Evolutionary conservation across 2,888 invertebrate species (phyloP), one percentile per base, ranked within the genome.

Genomic region (Dryadula phaetusa): DNA sequence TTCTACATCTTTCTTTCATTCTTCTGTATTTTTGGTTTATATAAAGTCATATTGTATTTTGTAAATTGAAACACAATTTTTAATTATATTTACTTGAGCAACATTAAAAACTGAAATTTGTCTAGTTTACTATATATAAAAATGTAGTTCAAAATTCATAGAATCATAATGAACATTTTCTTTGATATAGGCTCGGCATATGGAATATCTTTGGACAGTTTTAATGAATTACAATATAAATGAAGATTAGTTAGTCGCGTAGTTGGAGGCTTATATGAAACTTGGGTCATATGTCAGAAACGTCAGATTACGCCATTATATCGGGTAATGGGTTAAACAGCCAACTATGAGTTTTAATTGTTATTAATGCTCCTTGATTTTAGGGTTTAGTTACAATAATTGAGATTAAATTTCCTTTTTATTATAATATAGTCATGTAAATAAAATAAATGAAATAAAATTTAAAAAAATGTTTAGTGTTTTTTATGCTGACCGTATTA

Each of bases 261-360:
- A 40, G 52, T 64, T 60, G 3, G 62, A 62, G 42, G 58, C 37
- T 46, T 64, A 53, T 54, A 32, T 47, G 5, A 47, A 68, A 68
- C 64, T 64, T 64, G 18, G 40, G 61, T 64, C 37, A 47, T 68
- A 42, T 44, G 61, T 68, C 54, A 65, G 56, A 20, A 40, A 54
- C 56, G 62, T 65, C 60, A 64, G 47, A 66, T 44, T 52, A 62
- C 65, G 44, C 62, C 56, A 66, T 58, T 47, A 56, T 62, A 32
- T 68, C 37, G 56, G 47, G 25, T 69, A 69, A 65, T 58, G 65
- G 66, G 71, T 73, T 70, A 66, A 68, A 71, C 64, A 66, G 60
- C 71, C 64, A 66, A 56, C 71, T 44, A 64, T 42, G 44, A 67
- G 62, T 64, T 67, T 67, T 70, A 67, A 70, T 70, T 70, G 62